Evolutionary conservation across 2,113 vertebrate species (phyloP).

Genomic region (Cygnus buccinator): DNA sequence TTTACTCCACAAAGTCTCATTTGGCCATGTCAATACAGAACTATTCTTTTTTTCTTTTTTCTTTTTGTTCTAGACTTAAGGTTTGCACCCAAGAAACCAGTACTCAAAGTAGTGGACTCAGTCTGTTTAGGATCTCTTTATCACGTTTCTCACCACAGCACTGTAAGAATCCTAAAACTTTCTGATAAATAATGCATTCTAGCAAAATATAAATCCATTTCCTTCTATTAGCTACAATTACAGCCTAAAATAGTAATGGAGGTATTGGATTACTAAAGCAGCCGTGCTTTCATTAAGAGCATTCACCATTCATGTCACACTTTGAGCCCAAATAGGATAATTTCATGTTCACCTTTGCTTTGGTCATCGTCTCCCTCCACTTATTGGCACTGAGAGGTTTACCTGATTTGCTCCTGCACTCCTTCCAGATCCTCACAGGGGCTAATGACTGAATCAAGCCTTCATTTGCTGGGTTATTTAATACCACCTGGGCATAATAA

Average conservation of each 20-base stretch:
- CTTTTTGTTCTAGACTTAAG: not conserved
- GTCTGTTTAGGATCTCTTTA: not conserved
- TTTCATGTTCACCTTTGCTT: constrained; percentile 45
- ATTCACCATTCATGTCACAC: constrained; percentile 27
- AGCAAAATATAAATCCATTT: constrained; percentile 65
- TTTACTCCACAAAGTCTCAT: not conserved
- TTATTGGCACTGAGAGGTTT: constrained; percentile 36
- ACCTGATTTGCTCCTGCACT: not conserved
- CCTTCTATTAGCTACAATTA: constrained; percentile 56
- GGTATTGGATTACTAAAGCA: constrained; percentile 18
- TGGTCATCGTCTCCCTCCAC: not conserved
- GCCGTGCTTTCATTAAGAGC: constrained; percentile 42
- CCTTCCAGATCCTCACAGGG: constrained; percentile 13
- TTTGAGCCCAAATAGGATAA: constrained; percentile 50
- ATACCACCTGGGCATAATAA: constrained; percentile 60
- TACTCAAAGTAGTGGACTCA: not conserved
- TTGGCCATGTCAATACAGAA: not conserved
- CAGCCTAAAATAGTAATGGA: constrained; percentile 58
- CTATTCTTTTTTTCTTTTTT: not conserved
- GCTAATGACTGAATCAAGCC: constrained; percentile 48
- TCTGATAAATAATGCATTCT: constrained; percentile 54
- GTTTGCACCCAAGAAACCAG: not conserved
- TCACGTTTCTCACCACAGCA: not conserved
- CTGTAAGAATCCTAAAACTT: not conserved
- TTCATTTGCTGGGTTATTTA: constrained; percentile 40